Evolutionary conservation across 2,113 vertebrate genomes (phyloP).

Genomic region (Monopterus albus): DNA sequence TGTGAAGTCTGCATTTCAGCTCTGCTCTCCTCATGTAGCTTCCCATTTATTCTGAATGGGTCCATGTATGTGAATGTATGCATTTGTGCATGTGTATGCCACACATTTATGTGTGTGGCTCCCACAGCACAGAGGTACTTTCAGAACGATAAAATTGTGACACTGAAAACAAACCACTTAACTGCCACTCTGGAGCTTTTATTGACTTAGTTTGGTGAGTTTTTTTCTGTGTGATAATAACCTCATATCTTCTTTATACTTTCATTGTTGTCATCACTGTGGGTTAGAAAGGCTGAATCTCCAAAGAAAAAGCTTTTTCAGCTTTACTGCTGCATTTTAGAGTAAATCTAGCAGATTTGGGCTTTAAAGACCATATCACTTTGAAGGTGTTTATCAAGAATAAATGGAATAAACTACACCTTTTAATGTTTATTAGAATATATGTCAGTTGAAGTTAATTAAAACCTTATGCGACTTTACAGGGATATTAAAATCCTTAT

Average conservation of each 20-base stretch:
- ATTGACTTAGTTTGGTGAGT: conserved; percentile 46
- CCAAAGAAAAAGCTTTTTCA: background rate
- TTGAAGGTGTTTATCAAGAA: no score
- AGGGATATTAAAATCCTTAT: no score
- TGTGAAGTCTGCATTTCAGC: conserved; percentile 31
- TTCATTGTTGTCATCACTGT: conserved; percentile 4
- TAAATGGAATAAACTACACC: background rate
- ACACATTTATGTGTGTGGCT: conserved; percentile 2
- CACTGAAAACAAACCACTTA: conserved; percentile 34
- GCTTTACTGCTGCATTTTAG: background rate
- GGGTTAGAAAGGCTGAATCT: conserved; percentile 1
- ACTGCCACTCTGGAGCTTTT: conserved; percentile 19
- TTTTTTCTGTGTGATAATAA: conserved; percentile 40
- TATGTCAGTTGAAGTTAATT: no score
- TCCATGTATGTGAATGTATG: background rate
- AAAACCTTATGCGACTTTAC: no score
- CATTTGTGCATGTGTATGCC: background rate
- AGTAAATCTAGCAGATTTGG: background rate
- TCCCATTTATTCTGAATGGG: conserved; percentile 3
- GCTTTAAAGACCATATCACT: no score
- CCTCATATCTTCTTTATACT: conserved; percentile 14
- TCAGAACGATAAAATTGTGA: conserved; percentile 52
- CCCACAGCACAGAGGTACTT: conserved; percentile 46
- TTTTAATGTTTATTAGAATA: no score
- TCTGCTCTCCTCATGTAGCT: conserved; percentile 32